These are phyloP conservation scores for Lamproptera curius DNA, from an alignment of 2,888 invertebrate species.

Conservation along the genomic window DNA sequence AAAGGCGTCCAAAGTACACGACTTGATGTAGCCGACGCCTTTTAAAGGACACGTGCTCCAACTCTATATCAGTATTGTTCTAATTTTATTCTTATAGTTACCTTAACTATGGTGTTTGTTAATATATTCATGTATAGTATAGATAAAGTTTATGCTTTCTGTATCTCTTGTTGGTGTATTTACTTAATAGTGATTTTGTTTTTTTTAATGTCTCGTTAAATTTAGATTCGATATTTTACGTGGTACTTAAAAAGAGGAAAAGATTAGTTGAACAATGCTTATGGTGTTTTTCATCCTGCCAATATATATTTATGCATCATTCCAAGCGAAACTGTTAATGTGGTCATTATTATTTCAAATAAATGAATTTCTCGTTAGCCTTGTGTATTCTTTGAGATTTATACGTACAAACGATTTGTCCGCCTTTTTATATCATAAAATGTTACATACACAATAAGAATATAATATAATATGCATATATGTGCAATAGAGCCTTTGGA, in stretches of 20 bases:
- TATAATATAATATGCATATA: too few relatives aligned
- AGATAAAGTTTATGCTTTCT: neutral
- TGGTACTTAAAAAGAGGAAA: conserved; percentile 12
- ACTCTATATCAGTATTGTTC: too few relatives aligned
- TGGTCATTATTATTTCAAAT: conserved; percentile 2
- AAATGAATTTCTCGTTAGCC: conserved; percentile 12
- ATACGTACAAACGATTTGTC: too few relatives aligned
- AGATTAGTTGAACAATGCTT: neutral
- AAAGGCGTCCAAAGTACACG: too few relatives aligned
- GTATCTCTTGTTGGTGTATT: conserved; percentile 11
- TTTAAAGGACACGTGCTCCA: too few relatives aligned
- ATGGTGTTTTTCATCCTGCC: conserved; percentile 12
- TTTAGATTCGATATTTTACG: conserved; percentile 3
- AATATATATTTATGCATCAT: conserved; percentile 1
- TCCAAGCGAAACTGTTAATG: neutral
- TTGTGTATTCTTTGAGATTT: neutral
- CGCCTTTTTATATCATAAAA: too few relatives aligned
- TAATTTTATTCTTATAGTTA: neutral
- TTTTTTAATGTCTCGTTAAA: conserved; percentile 1
- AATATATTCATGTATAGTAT: conserved; percentile 1
- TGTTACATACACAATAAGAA: too few relatives aligned
- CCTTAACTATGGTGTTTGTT: neutral
- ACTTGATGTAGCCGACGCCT: too few relatives aligned
- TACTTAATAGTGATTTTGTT: conserved; percentile 7
- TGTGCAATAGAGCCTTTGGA: too few relatives aligned